Evolutionary conservation across 2,888 invertebrate genomes (phyloP).

Genomic region (Drosophila suboccidentalis): DNA sequence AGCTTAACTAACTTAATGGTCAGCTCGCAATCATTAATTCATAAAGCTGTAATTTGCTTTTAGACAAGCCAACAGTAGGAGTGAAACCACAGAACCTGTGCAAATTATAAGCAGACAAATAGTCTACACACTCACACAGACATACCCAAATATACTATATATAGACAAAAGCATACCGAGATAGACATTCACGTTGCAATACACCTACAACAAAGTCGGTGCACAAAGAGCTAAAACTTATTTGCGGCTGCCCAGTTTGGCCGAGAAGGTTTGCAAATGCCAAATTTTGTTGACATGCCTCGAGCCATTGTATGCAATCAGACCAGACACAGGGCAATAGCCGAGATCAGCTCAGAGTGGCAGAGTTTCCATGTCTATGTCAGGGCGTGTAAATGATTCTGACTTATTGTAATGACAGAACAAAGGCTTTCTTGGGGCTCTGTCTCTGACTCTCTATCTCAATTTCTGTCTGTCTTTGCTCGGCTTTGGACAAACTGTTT

Average conservation of each 20-base stretch:
- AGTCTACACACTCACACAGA: conserved; percentile 23
- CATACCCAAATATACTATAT: conserved; percentile 9
- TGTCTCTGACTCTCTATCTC: neutral
- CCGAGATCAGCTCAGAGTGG: neutral
- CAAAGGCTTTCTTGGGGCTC: conserved; percentile 42
- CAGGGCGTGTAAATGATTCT: conserved; percentile 60
- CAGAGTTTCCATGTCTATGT: conserved; percentile 11
- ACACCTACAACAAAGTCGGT: conserved; percentile 51
- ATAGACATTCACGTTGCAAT: conserved; percentile 9
- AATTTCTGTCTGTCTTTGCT: conserved; percentile 26
- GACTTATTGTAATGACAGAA: conserved; percentile 70
- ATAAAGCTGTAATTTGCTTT: conserved; percentile 71
- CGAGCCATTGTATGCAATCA: conserved; percentile 55
- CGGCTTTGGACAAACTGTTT: conserved; percentile 26
- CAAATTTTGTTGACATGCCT: conserved; percentile 68
- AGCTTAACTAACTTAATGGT: conserved; percentile 46
- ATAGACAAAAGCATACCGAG: conserved; percentile 17
- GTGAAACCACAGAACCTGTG: conserved; percentile 48
- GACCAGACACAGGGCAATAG: conserved; percentile 14
- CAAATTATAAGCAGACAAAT: conserved; percentile 70
- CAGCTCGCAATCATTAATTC: conserved; percentile 68
- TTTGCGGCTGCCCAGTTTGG: conserved; percentile 67
- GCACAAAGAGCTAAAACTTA: conserved; percentile 66
- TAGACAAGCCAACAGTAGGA: conserved; percentile 38
- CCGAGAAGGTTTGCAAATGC: conserved; percentile 55